These are phyloP conservation scores for Gymnogyps californianus DNA, from an alignment of 2,113 vertebrate genomes.

Conservation along the genomic window DNA sequence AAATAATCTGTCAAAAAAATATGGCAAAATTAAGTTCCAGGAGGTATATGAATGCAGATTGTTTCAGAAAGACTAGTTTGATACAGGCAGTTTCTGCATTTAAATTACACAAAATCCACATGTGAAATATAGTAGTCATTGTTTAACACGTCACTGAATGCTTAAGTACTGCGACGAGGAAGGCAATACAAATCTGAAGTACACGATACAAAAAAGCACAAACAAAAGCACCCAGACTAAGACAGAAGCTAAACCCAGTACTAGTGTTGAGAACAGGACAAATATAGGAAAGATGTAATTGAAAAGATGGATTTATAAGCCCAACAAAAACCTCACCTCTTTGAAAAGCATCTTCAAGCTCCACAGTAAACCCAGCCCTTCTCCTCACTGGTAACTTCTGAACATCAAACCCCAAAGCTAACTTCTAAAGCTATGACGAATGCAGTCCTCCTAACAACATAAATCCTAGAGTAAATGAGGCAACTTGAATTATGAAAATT, in stretches of 20 bases:
- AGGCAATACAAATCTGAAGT: not conserved
- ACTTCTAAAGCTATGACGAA: not conserved
- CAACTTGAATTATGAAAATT: not conserved
- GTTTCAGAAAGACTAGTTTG: not conserved
- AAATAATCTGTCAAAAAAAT: not conserved
- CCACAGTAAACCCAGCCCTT: not conserved
- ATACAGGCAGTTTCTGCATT: not conserved
- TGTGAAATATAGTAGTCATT: not conserved
- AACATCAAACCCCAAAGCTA: not conserved
- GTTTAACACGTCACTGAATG: not conserved
- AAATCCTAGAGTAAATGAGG: not conserved
- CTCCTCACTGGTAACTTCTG: not conserved
- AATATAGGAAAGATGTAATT: not conserved
- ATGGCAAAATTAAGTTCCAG: not conserved
- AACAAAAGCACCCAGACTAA: not conserved
- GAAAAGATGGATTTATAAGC: not conserved
- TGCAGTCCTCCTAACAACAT: not conserved
- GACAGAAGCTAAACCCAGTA: not conserved
- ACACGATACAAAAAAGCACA: not conserved
- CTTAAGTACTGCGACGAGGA: not conserved
- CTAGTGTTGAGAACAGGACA: not conserved
- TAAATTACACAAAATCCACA: not conserved
- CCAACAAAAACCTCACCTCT: not conserved
- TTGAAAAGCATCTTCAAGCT: not conserved
- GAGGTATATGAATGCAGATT: not conserved